Percentiles rank a stretch among this genome's conserved stretches.
Conservation (phyloP, 2,113 vertebrate species). For the Miniopterus natalensis region DNA sequence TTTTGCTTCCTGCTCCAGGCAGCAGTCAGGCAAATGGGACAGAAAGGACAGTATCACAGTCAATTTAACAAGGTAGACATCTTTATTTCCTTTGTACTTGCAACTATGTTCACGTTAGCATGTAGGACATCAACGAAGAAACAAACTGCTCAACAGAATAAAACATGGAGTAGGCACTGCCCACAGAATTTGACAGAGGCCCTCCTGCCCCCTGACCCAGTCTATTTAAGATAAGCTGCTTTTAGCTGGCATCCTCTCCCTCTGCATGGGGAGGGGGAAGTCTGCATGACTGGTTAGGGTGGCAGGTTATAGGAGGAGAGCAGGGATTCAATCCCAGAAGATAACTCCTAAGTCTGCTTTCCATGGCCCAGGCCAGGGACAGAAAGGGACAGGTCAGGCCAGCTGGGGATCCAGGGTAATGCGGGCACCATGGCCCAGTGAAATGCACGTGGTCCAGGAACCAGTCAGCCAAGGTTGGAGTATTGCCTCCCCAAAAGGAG, state of each 20-base stretch:
- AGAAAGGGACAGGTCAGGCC: slow-evolving; percentile 50
- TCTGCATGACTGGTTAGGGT: neutral
- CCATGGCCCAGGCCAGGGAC: neutral
- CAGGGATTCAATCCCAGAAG: neutral
- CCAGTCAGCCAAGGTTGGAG: slow-evolving; percentile 32
- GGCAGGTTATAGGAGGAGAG: neutral
- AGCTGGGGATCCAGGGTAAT: neutral
- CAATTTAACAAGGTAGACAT: neutral
- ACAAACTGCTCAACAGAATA: neutral
- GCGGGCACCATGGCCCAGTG: slow-evolving; percentile 45
- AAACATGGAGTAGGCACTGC: slow-evolving; percentile 42
- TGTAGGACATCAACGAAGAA: neutral
- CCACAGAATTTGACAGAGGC: slow-evolving; percentile 45
- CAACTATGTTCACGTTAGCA: neutral
- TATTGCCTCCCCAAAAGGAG: neutral
- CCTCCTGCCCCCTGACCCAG: neutral
- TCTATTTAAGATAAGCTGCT: slow-evolving; percentile 12
- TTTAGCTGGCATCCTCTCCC: neutral
- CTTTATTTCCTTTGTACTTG: slow-evolving; percentile 18
- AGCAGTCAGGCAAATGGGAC: neutral
- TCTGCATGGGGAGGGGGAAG: neutral
- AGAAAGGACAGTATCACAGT: neutral
- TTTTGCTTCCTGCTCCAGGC: neutral
- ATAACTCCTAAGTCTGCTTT: slow-evolving; percentile 13
- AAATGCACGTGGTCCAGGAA: slow-evolving; percentile 69